Percentiles rank a stretch among this genome's conserved stretches.
Conservation (phyloP, 2,888 invertebrate species). For the Halocaridina rubra region DNA sequence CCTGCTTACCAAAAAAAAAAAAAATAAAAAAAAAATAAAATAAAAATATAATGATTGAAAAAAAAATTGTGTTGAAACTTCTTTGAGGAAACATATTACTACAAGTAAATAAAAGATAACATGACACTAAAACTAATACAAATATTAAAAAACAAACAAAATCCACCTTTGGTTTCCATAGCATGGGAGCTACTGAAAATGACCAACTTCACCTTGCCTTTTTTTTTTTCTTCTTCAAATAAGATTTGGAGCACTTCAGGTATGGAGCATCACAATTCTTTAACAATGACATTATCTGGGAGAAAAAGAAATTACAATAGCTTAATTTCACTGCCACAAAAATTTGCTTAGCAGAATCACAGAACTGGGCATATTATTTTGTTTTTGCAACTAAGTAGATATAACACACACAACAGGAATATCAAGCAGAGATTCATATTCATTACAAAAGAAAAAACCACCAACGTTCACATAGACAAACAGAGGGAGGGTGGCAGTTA, state of each 20-base stretch:
- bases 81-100: background rate
- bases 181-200: conserved; percentile 14
- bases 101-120: background rate
- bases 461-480: conserved; percentile 29
- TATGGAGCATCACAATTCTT: background rate
- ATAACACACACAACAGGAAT: conserved; percentile 3
- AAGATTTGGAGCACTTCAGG: conserved; percentile 35
- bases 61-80: no score
- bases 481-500: conserved; percentile 33
- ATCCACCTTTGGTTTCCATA: background rate
- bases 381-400: conserved; percentile 21
- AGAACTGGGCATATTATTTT: conserved; percentile 16
- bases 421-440: conserved; percentile 30
- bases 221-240: background rate
- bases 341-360: conserved; percentile 17
- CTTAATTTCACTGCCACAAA: background rate
- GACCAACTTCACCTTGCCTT: background rate
- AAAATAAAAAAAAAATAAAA: background rate
- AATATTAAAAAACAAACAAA: background rate
- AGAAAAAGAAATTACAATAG: background rate
- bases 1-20: conserved; percentile 24
- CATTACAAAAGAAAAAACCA: conserved; percentile 22
- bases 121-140: background rate
- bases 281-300: background rate
- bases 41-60: no score